Conservation (phyloP, 1,140 invertebrate genomes). For the Chelonus insularis region DNA sequence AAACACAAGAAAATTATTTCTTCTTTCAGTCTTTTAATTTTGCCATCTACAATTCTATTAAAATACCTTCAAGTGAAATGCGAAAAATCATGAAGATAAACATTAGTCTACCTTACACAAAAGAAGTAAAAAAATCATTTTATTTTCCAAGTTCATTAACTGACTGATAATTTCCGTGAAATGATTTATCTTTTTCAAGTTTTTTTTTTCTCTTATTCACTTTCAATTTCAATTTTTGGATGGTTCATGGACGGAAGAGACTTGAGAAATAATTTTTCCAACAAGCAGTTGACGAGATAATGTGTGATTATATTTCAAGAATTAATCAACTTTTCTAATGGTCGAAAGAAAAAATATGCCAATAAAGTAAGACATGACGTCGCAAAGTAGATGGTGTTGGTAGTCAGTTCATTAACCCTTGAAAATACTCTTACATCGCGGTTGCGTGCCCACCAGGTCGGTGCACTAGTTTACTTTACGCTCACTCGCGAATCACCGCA, state of each 20-base stretch:
- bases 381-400: conserved; percentile 38
- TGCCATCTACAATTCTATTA: neutral
- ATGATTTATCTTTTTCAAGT: neutral
- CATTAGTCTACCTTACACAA: no score
- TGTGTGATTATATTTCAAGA: neutral
- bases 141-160: conserved; percentile 31
- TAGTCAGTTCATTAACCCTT: conserved; percentile 53
- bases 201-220: conserved; percentile 7
- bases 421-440: conserved; percentile 56
- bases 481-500: conserved; percentile 32
- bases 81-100: neutral
- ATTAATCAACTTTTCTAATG: neutral
- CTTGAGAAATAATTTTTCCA: neutral
- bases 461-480: conserved; percentile 57
- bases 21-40: no score
- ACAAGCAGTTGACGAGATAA: neutral
- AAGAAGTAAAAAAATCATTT: neutral
- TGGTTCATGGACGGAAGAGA: no score
- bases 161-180: neutral
- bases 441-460: conserved; percentile 49
- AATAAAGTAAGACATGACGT: conserved; percentile 49
- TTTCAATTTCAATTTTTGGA: no score
- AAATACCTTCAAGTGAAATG: neutral
- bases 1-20: no score
- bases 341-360: conserved; percentile 6